phyloP scores from a whole-genome alignment of 2,888 invertebrate species.

The Euzophera pinguis region DNA sequence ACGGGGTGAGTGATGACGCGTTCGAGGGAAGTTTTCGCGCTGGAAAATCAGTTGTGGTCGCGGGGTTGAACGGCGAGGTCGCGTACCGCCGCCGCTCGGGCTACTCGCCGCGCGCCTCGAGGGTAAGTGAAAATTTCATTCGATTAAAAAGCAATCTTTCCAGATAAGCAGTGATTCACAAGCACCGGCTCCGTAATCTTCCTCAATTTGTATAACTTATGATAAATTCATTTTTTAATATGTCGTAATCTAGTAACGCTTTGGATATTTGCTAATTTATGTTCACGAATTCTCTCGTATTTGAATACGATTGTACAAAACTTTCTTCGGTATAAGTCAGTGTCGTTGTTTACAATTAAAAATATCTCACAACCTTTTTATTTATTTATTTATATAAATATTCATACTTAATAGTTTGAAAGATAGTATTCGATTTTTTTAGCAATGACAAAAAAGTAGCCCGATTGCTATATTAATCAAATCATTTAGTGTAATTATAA shows the following conservation, averaged over 20 bases:
- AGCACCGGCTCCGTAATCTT: slow-evolving; percentile 26
- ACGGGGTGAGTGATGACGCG: slow-evolving; percentile 74
- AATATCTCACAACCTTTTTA: no score
- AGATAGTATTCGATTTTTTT: no score
- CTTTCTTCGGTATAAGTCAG: no score
- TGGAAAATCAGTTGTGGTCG: slow-evolving; percentile 71
- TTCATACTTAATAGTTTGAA: no score
- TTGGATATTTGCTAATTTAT: slow-evolving; percentile 5
- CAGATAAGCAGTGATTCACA: slow-evolving; percentile 46
- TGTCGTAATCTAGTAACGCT: background rate
- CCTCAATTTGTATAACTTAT: slow-evolving; percentile 32
- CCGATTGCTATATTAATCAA: no score
- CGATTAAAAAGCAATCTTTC: slow-evolving; percentile 77
- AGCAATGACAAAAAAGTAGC: no score
- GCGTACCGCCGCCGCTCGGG: slow-evolving; percentile 46
- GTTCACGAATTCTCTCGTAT: slow-evolving; percentile 6
- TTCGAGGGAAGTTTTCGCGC: slow-evolving; percentile 74
- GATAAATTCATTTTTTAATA: background rate
- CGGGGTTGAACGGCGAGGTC: slow-evolving; percentile 61
- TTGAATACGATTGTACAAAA: background rate
- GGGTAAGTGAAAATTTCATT: slow-evolving; percentile 74
- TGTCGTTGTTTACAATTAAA: no score
- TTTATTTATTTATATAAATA: no score
- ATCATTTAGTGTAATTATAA: no score
- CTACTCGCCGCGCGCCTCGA: slow-evolving; percentile 46